A percentile compares a stretch with the other conserved stretches of the same genome.
Conservation (phyloP, 2,113 vertebrate genomes). For the Peromyscus californicus region DNA sequence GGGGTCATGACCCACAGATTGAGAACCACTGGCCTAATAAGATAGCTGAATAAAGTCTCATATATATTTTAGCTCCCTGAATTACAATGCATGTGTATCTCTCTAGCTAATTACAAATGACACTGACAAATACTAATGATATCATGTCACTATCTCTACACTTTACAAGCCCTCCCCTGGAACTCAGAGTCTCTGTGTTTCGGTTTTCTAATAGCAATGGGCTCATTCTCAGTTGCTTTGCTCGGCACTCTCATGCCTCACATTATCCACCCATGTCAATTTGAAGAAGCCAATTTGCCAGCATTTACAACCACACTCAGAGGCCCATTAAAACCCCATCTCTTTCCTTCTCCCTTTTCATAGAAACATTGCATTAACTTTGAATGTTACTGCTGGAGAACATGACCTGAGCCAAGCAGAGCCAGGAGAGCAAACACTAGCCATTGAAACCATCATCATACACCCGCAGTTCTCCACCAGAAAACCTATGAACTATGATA, state of each 20-base stretch:
- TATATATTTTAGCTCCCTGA: background rate
- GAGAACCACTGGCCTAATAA: background rate
- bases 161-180: background rate
- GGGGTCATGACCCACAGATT: background rate
- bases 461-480: slow-evolving; percentile 91
- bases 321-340: background rate
- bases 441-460: slow-evolving; percentile 85
- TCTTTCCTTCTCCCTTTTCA: slow-evolving; percentile 13
- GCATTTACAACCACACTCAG: background rate
- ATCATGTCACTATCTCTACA: background rate
- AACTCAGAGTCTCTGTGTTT: background rate
- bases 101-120: background rate
- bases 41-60: background rate
- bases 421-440: slow-evolving; percentile 88
- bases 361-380: slow-evolving; percentile 70
- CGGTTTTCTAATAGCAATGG: background rate
- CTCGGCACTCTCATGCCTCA: background rate
- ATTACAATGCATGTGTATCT: background rate
- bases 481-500: slow-evolving; percentile 91
- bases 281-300: slow-evolving; percentile 20
- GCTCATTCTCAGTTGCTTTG: background rate
- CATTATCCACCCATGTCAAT: background rate
- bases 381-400: slow-evolving; percentile 90
- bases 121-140: background rate
- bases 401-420: slow-evolving; percentile 88